phyloP scores from a whole-genome alignment of 1,140 invertebrate species.

The Leptinotarsa defecta region DNA sequence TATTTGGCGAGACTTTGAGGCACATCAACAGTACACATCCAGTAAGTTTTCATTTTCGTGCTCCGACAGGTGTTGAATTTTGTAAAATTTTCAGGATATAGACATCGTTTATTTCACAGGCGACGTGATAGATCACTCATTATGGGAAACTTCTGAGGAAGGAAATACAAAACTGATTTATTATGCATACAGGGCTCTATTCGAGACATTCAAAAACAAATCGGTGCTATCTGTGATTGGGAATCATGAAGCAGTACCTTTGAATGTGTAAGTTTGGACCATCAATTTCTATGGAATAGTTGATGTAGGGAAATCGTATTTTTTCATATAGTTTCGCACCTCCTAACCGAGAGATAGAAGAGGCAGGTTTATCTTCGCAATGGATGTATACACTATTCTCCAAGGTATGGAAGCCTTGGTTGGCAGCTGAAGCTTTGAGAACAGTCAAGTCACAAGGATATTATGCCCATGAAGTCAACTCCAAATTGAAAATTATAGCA shows the following conservation, averaged over 20 bases:
- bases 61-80: not conserved
- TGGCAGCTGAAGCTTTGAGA: constrained; percentile 64
- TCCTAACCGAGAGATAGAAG: constrained; percentile 12
- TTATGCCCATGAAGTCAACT: constrained; percentile 67
- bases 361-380: constrained; percentile 32
- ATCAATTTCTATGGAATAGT: no score
- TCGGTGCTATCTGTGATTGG: constrained; percentile 76
- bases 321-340: constrained; percentile 29
- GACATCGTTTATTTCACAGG: constrained; percentile 85
- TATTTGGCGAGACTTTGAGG: constrained; percentile 65
- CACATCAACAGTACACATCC: constrained; percentile 61
- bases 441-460: constrained; percentile 70
- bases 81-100: constrained; percentile 59
- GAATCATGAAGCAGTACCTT: constrained; percentile 86
- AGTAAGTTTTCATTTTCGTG: constrained; percentile 51
- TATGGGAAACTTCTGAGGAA: constrained; percentile 77
- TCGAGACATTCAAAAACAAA: constrained; percentile 66
- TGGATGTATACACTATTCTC: constrained; percentile 73
- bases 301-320: no score
- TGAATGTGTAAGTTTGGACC: constrained; percentile 71
- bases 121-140: constrained; percentile 81
- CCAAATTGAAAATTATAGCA: constrained; percentile 72
- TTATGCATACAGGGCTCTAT: constrained; percentile 63
- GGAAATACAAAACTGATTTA: constrained; percentile 67
- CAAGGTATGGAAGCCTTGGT: constrained; percentile 66